phyloP scores from a whole-genome alignment of 2,797 vertebrate genomes.

The Perodicticus potto region DNA sequence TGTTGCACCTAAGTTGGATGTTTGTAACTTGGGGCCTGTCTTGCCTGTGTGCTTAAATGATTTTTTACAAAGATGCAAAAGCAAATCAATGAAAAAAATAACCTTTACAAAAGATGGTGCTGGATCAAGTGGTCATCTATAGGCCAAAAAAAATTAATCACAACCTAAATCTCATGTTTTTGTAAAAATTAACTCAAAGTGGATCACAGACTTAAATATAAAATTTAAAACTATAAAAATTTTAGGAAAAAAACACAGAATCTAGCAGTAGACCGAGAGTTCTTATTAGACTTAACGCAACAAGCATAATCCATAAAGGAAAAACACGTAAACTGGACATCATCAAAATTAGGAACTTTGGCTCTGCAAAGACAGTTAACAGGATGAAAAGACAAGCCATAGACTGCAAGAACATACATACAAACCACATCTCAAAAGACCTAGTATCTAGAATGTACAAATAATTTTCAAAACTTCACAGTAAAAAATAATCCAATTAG shows the following conservation, averaged over 20 bases:
- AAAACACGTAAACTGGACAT: neutral
- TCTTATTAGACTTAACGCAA: conserved; percentile 1
- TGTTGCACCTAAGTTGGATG: too few relatives aligned
- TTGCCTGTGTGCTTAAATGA: neutral
- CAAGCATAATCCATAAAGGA: conserved; percentile 4
- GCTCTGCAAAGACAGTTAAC: conserved; percentile 27
- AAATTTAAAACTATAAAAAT: conserved; percentile 23
- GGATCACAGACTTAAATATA: conserved; percentile 1
- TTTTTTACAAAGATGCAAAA: conserved; percentile 31
- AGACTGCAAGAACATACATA: neutral
- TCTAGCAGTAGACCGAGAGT: neutral
- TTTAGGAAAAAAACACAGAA: neutral
- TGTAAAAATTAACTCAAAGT: conserved; percentile 32
- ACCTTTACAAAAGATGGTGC: neutral
- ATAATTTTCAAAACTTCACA: conserved; percentile 50
- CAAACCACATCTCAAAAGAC: neutral
- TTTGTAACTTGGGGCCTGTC: too few relatives aligned
- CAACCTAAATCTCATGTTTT: neutral
- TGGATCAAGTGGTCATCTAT: neutral
- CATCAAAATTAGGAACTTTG: conserved; percentile 33
- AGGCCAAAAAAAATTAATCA: neutral
- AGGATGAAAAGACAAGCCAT: conserved; percentile 49
- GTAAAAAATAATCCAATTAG: neutral
- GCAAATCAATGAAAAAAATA: neutral
- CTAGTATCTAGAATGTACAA: conserved; percentile 32